Percentiles rank a stretch among this genome's conserved stretches.
Conservation (phyloP, 2,113 vertebrate genomes). For the Pyrgilauda ruficollis region DNA sequence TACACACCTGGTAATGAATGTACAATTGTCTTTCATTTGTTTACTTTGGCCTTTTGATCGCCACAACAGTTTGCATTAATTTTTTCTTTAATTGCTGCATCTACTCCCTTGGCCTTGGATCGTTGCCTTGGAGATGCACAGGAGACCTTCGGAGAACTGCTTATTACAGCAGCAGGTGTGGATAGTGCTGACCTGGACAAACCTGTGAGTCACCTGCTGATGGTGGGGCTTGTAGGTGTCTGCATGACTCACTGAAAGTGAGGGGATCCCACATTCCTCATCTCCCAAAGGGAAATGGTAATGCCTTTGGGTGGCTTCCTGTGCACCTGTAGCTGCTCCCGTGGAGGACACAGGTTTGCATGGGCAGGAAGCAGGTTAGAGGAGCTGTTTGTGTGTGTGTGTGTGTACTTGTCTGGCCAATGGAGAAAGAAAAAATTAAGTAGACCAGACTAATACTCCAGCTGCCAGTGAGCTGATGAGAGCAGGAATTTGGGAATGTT, state of each 20-base stretch:
- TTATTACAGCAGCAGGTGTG: conserved; percentile 41
- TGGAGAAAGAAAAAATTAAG: not conserved
- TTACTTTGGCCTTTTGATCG: not conserved
- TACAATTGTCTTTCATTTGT: not conserved
- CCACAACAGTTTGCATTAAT: not conserved
- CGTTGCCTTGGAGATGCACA: conserved; percentile 48
- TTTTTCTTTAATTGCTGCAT: conserved; percentile 5
- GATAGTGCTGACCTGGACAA: not conserved
- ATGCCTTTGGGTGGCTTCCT: not conserved
- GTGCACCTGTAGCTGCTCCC: not conserved
- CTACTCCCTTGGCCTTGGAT: conserved; percentile 31
- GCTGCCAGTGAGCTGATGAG: not conserved
- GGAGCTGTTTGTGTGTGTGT: not conserved
- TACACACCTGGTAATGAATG: not conserved
- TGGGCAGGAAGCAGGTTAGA: not conserved
- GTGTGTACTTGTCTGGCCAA: not conserved
- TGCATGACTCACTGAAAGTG: not conserved
- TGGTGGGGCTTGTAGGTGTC: not conserved
- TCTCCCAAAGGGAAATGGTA: not conserved
- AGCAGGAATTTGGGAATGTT: not conserved
- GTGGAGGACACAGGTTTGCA: not conserved
- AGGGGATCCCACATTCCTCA: not conserved
- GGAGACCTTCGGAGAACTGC: conserved; percentile 1
- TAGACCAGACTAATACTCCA: not conserved
- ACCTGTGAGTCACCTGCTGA: not conserved